Evolutionary conservation across 2,797 vertebrate genomes (phyloP), one percentile per base, ranked within the genome.

Genomic region (Tadarida brasiliensis): DNA sequence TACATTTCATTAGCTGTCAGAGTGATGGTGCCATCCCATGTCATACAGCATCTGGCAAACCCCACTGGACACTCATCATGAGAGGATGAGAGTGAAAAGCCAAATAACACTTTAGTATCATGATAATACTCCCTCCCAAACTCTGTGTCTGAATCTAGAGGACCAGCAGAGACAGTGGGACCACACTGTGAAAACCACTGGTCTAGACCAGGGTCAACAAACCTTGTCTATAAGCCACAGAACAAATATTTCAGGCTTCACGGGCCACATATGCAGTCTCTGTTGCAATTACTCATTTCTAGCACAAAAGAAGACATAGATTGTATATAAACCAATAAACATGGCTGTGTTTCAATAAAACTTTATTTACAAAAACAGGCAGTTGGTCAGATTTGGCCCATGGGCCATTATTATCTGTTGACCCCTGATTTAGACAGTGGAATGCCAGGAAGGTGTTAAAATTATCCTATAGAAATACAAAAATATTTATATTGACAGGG

Each of bases 381-480:
- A 71, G 47, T 28, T 33, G 33, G 22, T n/a, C 39, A 33, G 57
- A 33, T 57, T 77, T 44, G 39, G 39, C 39, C 39, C 39, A 3
- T 44, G 39, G 39, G 39, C 39, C 39, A 44, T 44, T 44, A 57
- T 22, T 30, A 54, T 86, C 82, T 91, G 56, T 19, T 35, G 35
- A 63, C n/a, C 33, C 5, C 77, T 39, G 26, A 88, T 59, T 70
- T 44, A 44, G 26, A 94, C n/a, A 65, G 24, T 24, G 10, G 63
- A 80, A 65, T 71, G 65, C 2, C 39, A 91, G 39, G 20, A 44
- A 51, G 35, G 14, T 73, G 49, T 59, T 63, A 63, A 84, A 44
- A 73, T 51, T 49, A 84, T 39, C 39, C 30, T 44, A n/a, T 71
- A 94, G 78, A 76, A 47, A 81, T 90, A 86, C 39, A 91, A 59